Base-by-base conservation (phyloP, 2,888 invertebrate species). In the Unio pictorum region DNA sequence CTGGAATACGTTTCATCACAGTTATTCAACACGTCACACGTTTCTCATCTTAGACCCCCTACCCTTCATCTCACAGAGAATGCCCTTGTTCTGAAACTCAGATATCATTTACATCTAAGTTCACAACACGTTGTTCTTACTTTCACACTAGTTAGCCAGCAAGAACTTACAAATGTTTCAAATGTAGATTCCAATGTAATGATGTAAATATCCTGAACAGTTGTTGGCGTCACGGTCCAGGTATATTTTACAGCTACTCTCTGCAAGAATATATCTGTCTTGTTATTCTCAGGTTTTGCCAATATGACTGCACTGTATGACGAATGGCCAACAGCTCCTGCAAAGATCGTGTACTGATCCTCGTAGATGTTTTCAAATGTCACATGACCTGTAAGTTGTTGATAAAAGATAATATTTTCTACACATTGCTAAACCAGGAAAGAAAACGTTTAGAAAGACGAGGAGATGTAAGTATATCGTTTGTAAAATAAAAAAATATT, bases 181-280 rank as follows among this genome's bases (percentile, higher is more conserved):
- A 84, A 84, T 6, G 81, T 81, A 11, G 81, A 77, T 55, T 82
- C 80, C 20, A 84, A 67, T 28, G 68, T 74, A 45, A 84, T 80
- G n/a, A 74, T 68, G 55, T 84, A 84, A 59, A 68, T 65, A 67
- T 84, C 84, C 67, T 83, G 65, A 30, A 81, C 73, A 20, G 74
- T 71, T 18, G 78, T 80, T 15, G 79, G 80, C 11, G 69, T 78
- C 17, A 83, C 84, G 18, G 75, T 74, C 80, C 81, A 84, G 3
- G 77, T 73, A 58, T 79, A 78, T 23, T 72, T 79, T 5, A 81
- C 80, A 28, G 80, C 76, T 8, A 71, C 73, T 30, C 81, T 61
- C 64, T 78, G 69, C 15, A 81, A 67, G 65, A 81, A 81, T 15
- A 80, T 68, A n/a, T 69, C 73, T 11, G 68, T 26, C 54, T 61